Evolutionary conservation across 2,797 vertebrate genomes (phyloP).

Genomic region (Arctocebus calabarensis): DNA sequence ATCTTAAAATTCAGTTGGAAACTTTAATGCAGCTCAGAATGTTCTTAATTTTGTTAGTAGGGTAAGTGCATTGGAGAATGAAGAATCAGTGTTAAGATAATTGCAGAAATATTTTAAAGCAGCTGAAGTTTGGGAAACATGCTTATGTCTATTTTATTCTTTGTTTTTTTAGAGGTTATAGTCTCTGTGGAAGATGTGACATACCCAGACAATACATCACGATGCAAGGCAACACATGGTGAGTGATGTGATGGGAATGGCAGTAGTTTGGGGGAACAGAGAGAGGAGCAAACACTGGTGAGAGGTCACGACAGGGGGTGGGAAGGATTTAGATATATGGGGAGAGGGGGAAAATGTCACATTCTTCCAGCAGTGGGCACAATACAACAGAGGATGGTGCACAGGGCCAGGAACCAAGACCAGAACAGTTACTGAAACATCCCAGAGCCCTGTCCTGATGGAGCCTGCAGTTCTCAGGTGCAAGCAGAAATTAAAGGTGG

Average conservation of each 20-base stretch:
- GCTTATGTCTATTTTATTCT: conserved; percentile 9
- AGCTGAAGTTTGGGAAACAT: background rate
- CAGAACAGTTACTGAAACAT: background rate
- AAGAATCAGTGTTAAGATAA: conserved; percentile 6
- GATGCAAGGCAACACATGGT: conserved; percentile 79
- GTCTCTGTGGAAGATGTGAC: conserved; percentile 64
- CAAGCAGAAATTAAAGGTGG: background rate
- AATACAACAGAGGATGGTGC: background rate
- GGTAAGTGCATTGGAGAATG: background rate
- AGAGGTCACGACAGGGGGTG: background rate
- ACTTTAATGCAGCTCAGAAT: background rate
- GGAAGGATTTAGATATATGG: background rate
- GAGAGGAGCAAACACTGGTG: background rate
- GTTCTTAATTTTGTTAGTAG: conserved; percentile 41
- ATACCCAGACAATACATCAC: background rate
- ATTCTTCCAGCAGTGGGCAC: background rate
- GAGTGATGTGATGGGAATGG: conserved; percentile 25
- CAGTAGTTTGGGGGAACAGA: background rate
- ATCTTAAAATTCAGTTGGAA: conserved; percentile 39
- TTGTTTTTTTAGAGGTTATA: conserved; percentile 58
- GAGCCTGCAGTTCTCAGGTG: background rate
- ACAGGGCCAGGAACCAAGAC: background rate
- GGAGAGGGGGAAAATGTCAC: background rate
- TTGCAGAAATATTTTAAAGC: background rate
- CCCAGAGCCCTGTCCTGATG: background rate